Evolutionary conservation across 2,797 vertebrate species (phyloP), one percentile per base, ranked within the genome.

Genomic region (Carapus acus): DNA sequence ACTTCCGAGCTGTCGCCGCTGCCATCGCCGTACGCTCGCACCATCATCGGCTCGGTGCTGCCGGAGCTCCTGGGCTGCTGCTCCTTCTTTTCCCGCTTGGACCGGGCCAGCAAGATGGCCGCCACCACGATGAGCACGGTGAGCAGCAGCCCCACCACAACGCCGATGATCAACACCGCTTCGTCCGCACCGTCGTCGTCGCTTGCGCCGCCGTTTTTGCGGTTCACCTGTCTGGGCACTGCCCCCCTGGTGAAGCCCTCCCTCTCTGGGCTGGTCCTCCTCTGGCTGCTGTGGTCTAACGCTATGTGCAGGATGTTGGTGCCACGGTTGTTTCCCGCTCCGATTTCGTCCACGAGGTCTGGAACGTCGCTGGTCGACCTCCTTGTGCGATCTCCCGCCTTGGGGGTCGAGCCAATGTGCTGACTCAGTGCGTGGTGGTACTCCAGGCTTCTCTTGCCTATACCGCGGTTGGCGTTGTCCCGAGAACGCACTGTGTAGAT

Each of bases 1-100:
- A 98, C 95, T 79, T 98, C 95, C 0, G 95, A 96, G 82, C 91
- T 94, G 85, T 97, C 91, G 0, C 71, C 71, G 63, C 36, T 69
- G 24, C 24, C n/a, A n/a, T n/a, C 24, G 12, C 62, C 38, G 20
- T 69, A 78, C 65, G 59, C 81, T 23, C 48, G 83, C 0, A 79
- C 70, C 87, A 91, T 78, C 91, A 90, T 90, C n/a, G 91, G 91
- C 67, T 93, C 86, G 0, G 83, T 79, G 74, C 88, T 91, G 72
- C 83, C 79, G 0, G 90, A 84, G 23, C 59, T 73, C 2, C 69
- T 85, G 1, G 89, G 78, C 0, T 50, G 78, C 0, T 50, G 31
- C 0, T 83, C 74, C 36, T 83, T 87, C 69, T 88, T 90, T 46
- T 82, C 84, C 29, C 40, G 75, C 71, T 78, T 90, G 46, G 77